These are phyloP conservation scores for Anoplophora glabripennis DNA, from an alignment of 1,140 invertebrate species.

Conservation along the genomic window DNA sequence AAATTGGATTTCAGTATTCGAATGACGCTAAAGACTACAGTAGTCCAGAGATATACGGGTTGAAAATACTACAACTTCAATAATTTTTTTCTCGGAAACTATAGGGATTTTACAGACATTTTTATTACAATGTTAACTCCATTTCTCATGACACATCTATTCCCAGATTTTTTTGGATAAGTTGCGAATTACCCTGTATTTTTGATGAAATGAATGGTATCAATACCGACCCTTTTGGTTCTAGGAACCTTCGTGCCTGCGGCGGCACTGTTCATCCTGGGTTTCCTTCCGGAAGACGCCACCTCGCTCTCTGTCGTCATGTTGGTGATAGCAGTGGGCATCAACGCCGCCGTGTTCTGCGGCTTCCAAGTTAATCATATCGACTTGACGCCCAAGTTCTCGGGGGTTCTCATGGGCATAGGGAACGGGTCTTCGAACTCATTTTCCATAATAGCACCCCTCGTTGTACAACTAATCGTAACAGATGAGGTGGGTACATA, in stretches of 20 bases:
- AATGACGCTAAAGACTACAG: no score
- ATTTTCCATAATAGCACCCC: constrained; percentile 67
- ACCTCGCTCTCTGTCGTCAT: constrained; percentile 58
- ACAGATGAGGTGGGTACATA: constrained; percentile 56
- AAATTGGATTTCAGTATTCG: no score
- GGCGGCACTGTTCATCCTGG: constrained; percentile 58
- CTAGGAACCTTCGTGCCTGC: constrained; percentile 60
- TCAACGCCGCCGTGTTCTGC: constrained; percentile 71
- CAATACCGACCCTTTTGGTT: constrained; percentile 9
- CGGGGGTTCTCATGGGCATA: constrained; percentile 72
- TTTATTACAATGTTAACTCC: no score
- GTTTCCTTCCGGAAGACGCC: constrained; percentile 56
- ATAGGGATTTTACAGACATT: no score
- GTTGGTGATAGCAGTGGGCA: constrained; percentile 66
- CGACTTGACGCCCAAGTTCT: constrained; percentile 69
- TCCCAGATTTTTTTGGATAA: no score
- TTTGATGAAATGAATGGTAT: neutral
- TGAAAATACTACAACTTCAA: neutral
- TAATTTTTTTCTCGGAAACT: no score
- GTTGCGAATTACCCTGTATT: no score
- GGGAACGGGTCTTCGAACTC: constrained; percentile 75
- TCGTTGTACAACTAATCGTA: constrained; percentile 63
- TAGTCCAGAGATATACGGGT: no score
- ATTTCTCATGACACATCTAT: no score
- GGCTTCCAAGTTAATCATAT: constrained; percentile 69